A percentile compares a stretch with the other conserved stretches of the same genome.
phyloP scores from a whole-genome alignment of 2,113 vertebrate genomes.

The Callorhinus ursinus region DNA sequence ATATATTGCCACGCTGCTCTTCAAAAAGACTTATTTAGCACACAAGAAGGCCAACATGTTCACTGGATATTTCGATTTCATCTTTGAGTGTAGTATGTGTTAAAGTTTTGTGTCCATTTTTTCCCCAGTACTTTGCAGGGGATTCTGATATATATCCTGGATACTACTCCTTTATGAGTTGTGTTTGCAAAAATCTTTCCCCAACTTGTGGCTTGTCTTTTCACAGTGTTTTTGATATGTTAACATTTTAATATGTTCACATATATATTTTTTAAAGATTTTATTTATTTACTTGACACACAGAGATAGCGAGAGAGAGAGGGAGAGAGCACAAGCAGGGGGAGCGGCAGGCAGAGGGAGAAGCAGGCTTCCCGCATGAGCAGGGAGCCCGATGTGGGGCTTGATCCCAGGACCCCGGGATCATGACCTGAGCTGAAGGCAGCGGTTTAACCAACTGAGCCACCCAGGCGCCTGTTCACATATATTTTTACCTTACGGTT shows the following conservation, averaged over 20 bases:
- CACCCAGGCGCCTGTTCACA: neutral
- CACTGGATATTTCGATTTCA: neutral
- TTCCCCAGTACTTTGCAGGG: neutral
- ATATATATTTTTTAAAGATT: neutral
- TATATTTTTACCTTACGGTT: neutral
- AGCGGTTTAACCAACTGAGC: no score
- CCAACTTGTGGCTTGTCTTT: conserved; percentile 33
- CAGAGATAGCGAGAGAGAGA: no score
- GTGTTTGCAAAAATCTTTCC: conserved; percentile 23
- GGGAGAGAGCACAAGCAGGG: no score
- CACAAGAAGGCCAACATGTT: neutral
- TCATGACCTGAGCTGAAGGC: no score
- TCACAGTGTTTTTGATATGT: conserved; percentile 7
- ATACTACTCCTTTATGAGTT: conserved; percentile 4
- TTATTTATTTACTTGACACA: no score
- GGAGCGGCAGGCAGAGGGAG: no score
- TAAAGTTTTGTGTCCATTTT: conserved; percentile 10
- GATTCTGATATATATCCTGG: neutral
- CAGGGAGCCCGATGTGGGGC: no score
- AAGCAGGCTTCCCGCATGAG: no score
- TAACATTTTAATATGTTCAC: conserved; percentile 54
- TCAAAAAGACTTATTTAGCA: conserved; percentile 1
- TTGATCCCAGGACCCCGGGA: no score
- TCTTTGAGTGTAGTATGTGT: conserved; percentile 16
- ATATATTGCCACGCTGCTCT: neutral